These are phyloP conservation scores for Anticlea derivata DNA, from an alignment of 2,888 invertebrate species.

Conservation along the genomic window DNA sequence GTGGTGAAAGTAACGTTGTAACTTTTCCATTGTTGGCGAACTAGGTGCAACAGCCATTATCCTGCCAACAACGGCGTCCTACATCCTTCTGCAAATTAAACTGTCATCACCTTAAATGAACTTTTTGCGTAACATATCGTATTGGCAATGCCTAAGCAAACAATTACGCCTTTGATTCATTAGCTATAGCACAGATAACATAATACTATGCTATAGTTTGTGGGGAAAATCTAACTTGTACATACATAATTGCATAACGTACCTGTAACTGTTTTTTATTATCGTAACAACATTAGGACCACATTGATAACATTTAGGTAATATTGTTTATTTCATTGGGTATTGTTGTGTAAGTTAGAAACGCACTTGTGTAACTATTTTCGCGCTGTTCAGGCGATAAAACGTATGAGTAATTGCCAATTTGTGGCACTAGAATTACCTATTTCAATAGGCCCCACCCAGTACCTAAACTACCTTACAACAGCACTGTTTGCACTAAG, in stretches of 20 bases:
- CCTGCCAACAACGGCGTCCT: constrained; percentile 4
- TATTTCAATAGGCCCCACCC: not conserved
- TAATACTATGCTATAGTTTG: no score
- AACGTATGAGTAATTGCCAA: constrained; percentile 17
- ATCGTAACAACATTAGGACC: not conserved
- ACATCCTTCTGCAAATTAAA: not conserved
- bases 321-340: constrained; percentile 20
- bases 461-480: constrained; percentile 1
- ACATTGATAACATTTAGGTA: constrained; percentile 25
- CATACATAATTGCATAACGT: constrained; percentile 16
- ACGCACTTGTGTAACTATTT: constrained; percentile 16
- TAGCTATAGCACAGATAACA: no score
- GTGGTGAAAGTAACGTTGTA: no score
- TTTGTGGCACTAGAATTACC: constrained; percentile 11
- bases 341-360: constrained; percentile 19
- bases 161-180: constrained; percentile 2
- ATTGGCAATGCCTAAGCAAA: constrained; percentile 11
- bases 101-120: not conserved
- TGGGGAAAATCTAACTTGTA: constrained; percentile 1
- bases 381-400: constrained; percentile 11
- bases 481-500: not conserved
- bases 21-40: no score
- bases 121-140: not conserved
- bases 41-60: constrained; percentile 26
- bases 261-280: constrained; percentile 5